Evolutionary conservation across 2,888 invertebrate genomes (phyloP).

Genomic region (Galerucella pusilla): DNA sequence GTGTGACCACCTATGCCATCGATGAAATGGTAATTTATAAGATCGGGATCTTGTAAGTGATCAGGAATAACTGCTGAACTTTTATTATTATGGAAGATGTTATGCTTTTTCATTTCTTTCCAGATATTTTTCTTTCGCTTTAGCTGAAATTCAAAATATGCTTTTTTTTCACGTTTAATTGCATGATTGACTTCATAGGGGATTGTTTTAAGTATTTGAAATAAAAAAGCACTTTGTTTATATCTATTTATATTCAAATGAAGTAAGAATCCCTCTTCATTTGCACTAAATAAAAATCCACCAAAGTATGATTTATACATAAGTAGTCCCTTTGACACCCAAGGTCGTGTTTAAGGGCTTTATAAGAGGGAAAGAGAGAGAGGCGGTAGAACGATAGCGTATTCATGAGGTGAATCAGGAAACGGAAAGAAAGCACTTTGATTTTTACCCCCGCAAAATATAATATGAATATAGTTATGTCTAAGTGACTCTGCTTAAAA

Average conservation of each 20-base stretch:
- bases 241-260: slow-evolving; percentile 51
- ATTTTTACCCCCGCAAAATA: slow-evolving; percentile 64
- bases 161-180: no score
- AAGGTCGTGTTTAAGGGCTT: slow-evolving; percentile 57
- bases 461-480: slow-evolving; percentile 64
- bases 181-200: no score
- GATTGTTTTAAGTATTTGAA: slow-evolving; percentile 30
- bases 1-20: no score
- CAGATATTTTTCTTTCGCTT: no score
- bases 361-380: slow-evolving; percentile 56
- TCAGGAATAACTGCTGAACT: no score
- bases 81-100: no score
- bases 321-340: slow-evolving; percentile 58
- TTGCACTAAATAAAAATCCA: slow-evolving; percentile 55
- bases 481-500: slow-evolving; percentile 63
- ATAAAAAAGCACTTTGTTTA: slow-evolving; percentile 44
- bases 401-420: slow-evolving; percentile 62
- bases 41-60: no score
- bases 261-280: slow-evolving; percentile 53
- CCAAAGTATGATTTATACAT: slow-evolving; percentile 59
- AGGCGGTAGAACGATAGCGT: slow-evolving; percentile 55
- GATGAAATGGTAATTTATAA: no score
- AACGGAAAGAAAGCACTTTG: slow-evolving; percentile 61
- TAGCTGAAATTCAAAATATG: no score
- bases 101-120: no score